A percentile compares a stretch with the other conserved stretches of the same genome.
Evolutionary conservation across 2,888 invertebrate species (phyloP).

Genomic region (Fragum sueziense): DNA sequence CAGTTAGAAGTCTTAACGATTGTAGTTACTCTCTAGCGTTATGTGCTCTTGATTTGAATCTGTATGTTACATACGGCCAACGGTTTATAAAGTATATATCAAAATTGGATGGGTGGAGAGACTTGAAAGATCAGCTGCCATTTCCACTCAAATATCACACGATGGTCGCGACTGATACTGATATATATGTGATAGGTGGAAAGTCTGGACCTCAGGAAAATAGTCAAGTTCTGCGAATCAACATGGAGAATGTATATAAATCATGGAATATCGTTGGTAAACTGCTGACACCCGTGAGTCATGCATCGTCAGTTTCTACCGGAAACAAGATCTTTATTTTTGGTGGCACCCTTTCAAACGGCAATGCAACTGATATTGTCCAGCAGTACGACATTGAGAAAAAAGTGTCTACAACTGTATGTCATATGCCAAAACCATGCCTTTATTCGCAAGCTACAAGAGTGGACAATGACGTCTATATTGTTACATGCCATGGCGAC

Average conservation of each 20-base stretch:
- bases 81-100: slow-evolving; percentile 6
- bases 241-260: slow-evolving; percentile 19
- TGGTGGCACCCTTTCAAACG: slow-evolving; percentile 31
- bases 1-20: not conserved
- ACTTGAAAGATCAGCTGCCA: slow-evolving; percentile 1
- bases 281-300: slow-evolving; percentile 37
- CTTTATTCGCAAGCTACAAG: slow-evolving; percentile 32
- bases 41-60: not conserved
- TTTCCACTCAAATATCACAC: slow-evolving; percentile 27
- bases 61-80: not conserved
- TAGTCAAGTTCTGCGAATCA: slow-evolving; percentile 31
- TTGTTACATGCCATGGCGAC: slow-evolving; percentile 39
- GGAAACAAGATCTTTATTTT: slow-evolving; percentile 40
- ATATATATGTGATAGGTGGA: slow-evolving; percentile 42
- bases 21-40: not conserved
- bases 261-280: slow-evolving; percentile 38
- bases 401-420: slow-evolving; percentile 25
- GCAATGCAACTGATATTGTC: slow-evolving; percentile 22
- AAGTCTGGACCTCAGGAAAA: slow-evolving; percentile 7
- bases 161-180: slow-evolving; percentile 32
- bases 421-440: slow-evolving; percentile 35
- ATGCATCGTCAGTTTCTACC: slow-evolving; percentile 38
- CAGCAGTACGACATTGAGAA: slow-evolving; percentile 36
- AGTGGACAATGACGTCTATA: slow-evolving; percentile 20
- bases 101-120: not conserved